phyloP scores from a whole-genome alignment of 2,888 invertebrate genomes.

The Callinectes sapidus region DNA sequence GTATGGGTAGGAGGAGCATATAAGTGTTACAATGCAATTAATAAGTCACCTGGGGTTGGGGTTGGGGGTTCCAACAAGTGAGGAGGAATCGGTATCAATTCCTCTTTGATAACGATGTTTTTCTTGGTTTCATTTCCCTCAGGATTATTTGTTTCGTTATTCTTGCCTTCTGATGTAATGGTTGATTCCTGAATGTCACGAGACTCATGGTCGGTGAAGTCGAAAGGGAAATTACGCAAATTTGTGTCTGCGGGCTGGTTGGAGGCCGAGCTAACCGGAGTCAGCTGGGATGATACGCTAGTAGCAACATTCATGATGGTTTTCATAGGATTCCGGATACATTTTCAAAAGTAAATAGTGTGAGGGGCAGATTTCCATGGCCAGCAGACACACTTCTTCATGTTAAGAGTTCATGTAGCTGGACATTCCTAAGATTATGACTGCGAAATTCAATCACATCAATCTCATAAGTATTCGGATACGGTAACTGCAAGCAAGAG shows the following conservation, averaged over 20 bases:
- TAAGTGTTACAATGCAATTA: no score
- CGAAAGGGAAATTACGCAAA: background rate
- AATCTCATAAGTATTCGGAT: conserved; percentile 29
- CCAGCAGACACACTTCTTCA: background rate
- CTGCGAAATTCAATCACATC: background rate
- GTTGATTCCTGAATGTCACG: conserved; percentile 5
- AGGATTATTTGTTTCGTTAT: background rate
- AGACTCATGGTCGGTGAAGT: background rate
- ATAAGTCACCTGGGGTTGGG: conserved; percentile 33
- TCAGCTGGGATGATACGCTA: background rate
- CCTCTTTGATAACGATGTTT: conserved; percentile 36
- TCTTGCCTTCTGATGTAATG: background rate
- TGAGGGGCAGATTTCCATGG: background rate
- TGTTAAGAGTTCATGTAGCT: background rate
- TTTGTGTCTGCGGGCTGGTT: background rate
- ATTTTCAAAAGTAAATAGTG: background rate
- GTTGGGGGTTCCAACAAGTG: conserved; percentile 24
- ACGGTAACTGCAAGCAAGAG: background rate
- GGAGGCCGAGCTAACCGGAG: background rate
- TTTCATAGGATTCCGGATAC: background rate
- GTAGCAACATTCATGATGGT: background rate
- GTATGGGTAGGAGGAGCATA: background rate
- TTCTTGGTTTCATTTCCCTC: conserved; percentile 28
- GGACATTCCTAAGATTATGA: background rate
- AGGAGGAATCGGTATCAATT: conserved; percentile 12